Conservation (phyloP, 2,113 vertebrate species). For the Lampris megalopsis region DNA sequence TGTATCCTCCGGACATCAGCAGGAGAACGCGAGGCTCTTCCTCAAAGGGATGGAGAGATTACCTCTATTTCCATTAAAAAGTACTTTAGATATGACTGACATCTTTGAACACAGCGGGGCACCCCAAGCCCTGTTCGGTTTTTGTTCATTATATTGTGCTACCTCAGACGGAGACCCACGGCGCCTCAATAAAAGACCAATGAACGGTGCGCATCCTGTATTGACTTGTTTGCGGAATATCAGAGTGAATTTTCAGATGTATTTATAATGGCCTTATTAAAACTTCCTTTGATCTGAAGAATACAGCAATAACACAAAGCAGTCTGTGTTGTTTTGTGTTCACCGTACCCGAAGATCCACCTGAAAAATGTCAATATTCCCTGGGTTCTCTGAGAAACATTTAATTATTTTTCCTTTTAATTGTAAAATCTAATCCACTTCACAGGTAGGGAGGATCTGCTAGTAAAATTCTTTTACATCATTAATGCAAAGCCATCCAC, state of each 20-base stretch:
- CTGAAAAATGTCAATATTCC: conserved; percentile 66
- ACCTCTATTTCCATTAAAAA: conserved; percentile 83
- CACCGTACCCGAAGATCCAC: conserved; percentile 44
- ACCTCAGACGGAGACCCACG: conserved; percentile 68
- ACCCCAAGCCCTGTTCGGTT: conserved; percentile 61
- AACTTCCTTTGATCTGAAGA: conserved; percentile 83
- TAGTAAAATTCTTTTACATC: conserved; percentile 42
- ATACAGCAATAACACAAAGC: conserved; percentile 78
- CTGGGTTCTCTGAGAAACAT: conserved; percentile 41
- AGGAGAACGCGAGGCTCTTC: conserved; percentile 55
- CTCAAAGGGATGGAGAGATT: conserved; percentile 75
- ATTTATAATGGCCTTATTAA: conserved; percentile 87
- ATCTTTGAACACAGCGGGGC: conserved; percentile 84
- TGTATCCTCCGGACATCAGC: conserved; percentile 48
- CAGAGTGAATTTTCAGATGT: conserved; percentile 83
- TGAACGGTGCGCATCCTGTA: conserved; percentile 83
- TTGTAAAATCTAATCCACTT: conserved; percentile 62
- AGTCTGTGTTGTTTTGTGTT: conserved; percentile 62
- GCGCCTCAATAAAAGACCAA: conserved; percentile 77
- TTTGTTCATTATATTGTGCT: conserved; percentile 77
- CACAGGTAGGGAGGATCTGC: conserved; percentile 28
- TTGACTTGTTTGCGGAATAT: conserved; percentile 87
- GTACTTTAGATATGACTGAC: conserved; percentile 71
- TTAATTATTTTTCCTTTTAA: conserved; percentile 69
- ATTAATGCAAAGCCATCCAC: conserved; percentile 62